Evolutionary conservation across 1,140 invertebrate genomes (phyloP).

Genomic region (Trachymyrmex cornetzi): DNA sequence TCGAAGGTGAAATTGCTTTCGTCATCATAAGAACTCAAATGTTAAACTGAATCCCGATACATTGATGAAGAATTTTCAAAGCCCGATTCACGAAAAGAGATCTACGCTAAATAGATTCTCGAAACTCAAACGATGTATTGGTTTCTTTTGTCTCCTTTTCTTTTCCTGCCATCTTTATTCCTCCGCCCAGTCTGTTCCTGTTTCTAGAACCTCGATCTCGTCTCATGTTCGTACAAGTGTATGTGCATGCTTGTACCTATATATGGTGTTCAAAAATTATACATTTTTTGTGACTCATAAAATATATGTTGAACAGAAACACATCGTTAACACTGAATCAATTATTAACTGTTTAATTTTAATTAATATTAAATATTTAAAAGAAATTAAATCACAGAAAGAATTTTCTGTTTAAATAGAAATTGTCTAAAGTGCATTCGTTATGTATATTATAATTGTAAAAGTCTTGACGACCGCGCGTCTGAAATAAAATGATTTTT

Average conservation of each 20-base stretch:
- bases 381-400: neutral
- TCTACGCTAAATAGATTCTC: constrained; percentile 82
- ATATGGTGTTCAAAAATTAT: constrained; percentile 6
- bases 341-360: neutral
- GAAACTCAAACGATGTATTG: constrained; percentile 74
- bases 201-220: constrained; percentile 63
- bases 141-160: constrained; percentile 19
- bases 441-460: neutral
- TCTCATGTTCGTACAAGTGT: constrained; percentile 52
- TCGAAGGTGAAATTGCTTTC: constrained; percentile 36
- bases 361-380: neutral
- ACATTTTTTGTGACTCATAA: neutral
- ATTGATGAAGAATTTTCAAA: constrained; percentile 42
- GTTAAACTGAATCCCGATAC: neutral
- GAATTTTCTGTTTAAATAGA: neutral
- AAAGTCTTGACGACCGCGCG: too few relatives aligned
- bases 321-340: neutral
- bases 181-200: constrained; percentile 66
- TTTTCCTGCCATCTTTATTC: constrained; percentile 37
- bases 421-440: neutral
- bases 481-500: neutral
- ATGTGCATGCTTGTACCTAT: constrained; percentile 16
- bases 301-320: neutral
- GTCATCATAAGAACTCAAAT: constrained; percentile 16
- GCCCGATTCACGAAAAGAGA: constrained; percentile 33